Evolutionary conservation across 2,797 vertebrate species (phyloP), one percentile per base, ranked within the genome.

Genomic region (Prionace glauca): DNA sequence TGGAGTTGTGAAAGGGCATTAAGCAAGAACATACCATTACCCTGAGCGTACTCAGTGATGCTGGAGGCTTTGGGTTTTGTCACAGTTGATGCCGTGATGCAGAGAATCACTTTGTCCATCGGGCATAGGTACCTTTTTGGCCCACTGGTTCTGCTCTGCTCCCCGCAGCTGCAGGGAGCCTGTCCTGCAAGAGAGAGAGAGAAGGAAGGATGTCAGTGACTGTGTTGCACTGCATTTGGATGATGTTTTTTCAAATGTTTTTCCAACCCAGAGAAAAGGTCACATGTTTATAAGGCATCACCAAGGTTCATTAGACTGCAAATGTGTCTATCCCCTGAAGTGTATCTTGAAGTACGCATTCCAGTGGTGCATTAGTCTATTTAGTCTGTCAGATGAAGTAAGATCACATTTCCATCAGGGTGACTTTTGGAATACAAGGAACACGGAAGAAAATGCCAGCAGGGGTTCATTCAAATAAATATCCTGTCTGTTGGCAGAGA

Each of bases 231-330:
- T 36, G 32, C n/a, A 32, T 79, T 79, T 79, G 32, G 10, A 3
- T 79, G 74, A n/a, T 36, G 74, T 79, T 69, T 67, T 92, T 11
- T 67, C 32, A 67, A 5, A 41, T 22, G 0, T 8, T 41, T 92
- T 69, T 92, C 90, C n/a, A 20, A 67, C 62, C 22, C 1, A n/a
- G 65, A 92, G n/a, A 32, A 20, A 22, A 69, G 36, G 18, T n/a
- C 65, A 91, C 60, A 36, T 67, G 62, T 65, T 91, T 91, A 91
- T 22, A 91, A 91, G 29, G 10, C 24, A 36, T 41, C 18, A 36
- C 16, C 62, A 69, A 92, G 62, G n/a, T 92, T 24, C 18, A 92
- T 92, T 92, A 67, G 62, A 69, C 90, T 69, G 36, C 90, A 92
- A 69, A 26, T 69, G 65, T 69, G n/a, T 69, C 65, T 22, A 24